These are phyloP conservation scores for Diorhabda elongata DNA, from an alignment of 1,140 invertebrate genomes.

Conservation along the genomic window DNA sequence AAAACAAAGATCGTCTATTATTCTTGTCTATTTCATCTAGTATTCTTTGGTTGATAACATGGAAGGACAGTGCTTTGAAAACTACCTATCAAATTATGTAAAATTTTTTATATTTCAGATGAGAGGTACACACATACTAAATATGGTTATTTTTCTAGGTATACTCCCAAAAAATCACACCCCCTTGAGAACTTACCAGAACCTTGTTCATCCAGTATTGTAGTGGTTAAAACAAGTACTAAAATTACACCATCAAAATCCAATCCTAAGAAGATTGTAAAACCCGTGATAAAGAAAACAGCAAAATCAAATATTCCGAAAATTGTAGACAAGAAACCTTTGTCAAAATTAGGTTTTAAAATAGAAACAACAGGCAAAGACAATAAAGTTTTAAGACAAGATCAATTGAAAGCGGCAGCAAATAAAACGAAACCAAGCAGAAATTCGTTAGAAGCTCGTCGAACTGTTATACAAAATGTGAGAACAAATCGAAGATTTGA, in stretches of 20 bases:
- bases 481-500: constrained; percentile 31
- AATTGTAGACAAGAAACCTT: constrained; percentile 3
- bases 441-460: constrained; percentile 16
- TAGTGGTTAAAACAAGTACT: background rate
- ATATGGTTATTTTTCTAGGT: background rate
- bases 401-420: constrained; percentile 14
- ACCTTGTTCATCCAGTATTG: background rate
- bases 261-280: constrained; percentile 1
- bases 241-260: constrained; percentile 7
- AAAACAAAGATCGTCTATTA: too few relatives aligned
- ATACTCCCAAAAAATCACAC: background rate
- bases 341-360: constrained; percentile 22
- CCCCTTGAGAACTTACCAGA: background rate
- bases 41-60: too few relatives aligned
- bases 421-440: constrained; percentile 21
- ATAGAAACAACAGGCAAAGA: background rate
- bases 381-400: constrained; percentile 2
- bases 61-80: too few relatives aligned
- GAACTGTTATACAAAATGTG: constrained; percentile 24
- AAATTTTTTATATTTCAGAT: too few relatives aligned
- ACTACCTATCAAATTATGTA: too few relatives aligned
- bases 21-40: too few relatives aligned
- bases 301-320: constrained; percentile 8
- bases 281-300: background rate
- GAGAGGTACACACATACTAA: background rate